Evolutionary conservation across 1,140 invertebrate species (phyloP).

Genomic region (Varroa destructor): DNA sequence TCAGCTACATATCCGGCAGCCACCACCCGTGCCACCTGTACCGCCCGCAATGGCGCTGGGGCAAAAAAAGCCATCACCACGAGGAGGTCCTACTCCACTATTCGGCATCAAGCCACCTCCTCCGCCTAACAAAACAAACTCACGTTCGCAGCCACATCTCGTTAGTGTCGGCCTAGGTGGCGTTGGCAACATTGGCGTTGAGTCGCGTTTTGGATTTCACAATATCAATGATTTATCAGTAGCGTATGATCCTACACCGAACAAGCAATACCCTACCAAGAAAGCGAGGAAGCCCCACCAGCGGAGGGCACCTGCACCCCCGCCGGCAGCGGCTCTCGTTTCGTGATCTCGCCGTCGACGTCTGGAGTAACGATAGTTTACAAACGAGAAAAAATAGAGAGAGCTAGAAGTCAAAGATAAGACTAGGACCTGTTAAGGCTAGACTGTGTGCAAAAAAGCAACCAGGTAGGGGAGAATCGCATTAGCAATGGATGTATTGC

Average conservation of each 20-base stretch:
- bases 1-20: background rate
- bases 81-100: background rate
- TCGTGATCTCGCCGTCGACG: too few species aligned
- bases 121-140: conserved; percentile 14
- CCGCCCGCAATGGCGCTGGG: background rate
- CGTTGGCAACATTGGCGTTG: background rate
- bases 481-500: too few species aligned
- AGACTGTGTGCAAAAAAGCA: too few species aligned
- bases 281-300: conserved; percentile 24
- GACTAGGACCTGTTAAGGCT: too few species aligned
- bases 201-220: conserved; percentile 21
- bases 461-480: too few species aligned
- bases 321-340: background rate
- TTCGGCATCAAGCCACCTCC: conserved; percentile 9
- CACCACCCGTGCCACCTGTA: background rate
- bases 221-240: conserved; percentile 20
- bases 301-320: conserved; percentile 15
- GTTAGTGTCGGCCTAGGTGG: conserved; percentile 1
- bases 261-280: conserved; percentile 18
- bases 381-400: too few species aligned
- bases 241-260: background rate
- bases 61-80: conserved; percentile 1
- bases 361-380: too few species aligned
- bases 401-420: too few species aligned
- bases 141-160: conserved; percentile 17